A percentile compares a stretch with the other conserved stretches of the same genome.
Conservation (phyloP, 1,140 invertebrate genomes). For the Sarcophaga bullata region DNA sequence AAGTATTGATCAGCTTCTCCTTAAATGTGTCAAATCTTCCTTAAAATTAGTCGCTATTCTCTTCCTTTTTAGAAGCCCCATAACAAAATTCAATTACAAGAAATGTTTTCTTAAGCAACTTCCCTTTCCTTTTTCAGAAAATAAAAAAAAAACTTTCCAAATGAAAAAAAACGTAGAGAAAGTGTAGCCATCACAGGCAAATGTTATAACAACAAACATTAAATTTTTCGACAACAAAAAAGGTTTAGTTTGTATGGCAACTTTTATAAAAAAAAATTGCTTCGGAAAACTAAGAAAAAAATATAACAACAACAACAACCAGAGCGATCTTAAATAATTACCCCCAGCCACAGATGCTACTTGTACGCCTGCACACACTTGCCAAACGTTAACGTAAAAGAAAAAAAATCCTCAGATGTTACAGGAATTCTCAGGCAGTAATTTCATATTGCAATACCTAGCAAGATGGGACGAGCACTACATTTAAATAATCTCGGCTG, state of each 20-base stretch:
- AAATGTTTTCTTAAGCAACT: neutral
- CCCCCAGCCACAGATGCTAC: constrained; percentile 47
- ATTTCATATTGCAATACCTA: constrained; percentile 2
- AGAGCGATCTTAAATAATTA: constrained; percentile 30
- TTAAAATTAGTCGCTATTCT: too few species aligned
- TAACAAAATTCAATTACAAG: too few species aligned
- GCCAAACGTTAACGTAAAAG: too few species aligned
- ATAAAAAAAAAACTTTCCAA: too few species aligned
- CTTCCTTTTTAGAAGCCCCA: too few species aligned
- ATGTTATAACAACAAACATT: constrained; percentile 19
- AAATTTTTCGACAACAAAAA: constrained; percentile 43
- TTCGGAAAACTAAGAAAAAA: neutral
- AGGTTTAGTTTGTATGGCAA: constrained; percentile 26
- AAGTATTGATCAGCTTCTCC: too few species aligned
- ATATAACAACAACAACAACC: constrained; percentile 26
- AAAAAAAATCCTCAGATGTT: constrained; percentile 19
- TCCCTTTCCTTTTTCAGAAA: neutral
- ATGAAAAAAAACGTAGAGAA: constrained; percentile 49
- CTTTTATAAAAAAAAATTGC: neutral
- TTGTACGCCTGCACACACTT: constrained; percentile 41
- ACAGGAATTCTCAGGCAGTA: neutral
- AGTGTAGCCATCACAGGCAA: constrained; percentile 59
- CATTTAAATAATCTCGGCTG: constrained; percentile 36
- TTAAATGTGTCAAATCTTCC: too few species aligned
- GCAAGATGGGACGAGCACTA: neutral